These are phyloP conservation scores for Haliclona indistincta DNA, from an alignment of 37 sponge, comb jelly and placozoan genomes.

Conservation along the genomic window DNA sequence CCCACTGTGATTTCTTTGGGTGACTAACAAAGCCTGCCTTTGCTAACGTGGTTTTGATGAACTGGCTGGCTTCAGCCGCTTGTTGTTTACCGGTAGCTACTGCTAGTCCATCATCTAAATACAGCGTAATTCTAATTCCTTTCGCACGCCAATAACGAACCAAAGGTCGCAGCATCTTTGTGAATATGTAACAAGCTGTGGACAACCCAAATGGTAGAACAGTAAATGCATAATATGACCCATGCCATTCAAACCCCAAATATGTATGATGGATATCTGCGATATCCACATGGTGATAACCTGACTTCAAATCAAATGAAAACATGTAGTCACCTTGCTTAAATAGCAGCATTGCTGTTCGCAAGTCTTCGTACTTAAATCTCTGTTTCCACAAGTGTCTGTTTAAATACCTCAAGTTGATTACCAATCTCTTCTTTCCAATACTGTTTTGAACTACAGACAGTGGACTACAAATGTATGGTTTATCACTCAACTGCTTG, in stretches of 20 bases:
- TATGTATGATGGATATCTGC: no score
- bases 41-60: not conserved
- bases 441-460: not conserved
- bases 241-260: slow-evolving; percentile 28
- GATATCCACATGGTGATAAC: slow-evolving; percentile 36
- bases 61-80: not conserved
- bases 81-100: not conserved
- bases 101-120: slow-evolving; percentile 46
- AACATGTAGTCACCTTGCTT: slow-evolving; percentile 13
- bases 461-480: slow-evolving; percentile 29
- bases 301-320: slow-evolving; percentile 31
- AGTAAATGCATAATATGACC: not conserved
- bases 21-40: slow-evolving; percentile 1
- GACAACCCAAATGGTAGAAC: slow-evolving; percentile 20
- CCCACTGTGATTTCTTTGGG: not conserved
- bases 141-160: slow-evolving; percentile 17
- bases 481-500: not conserved
- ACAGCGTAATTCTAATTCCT: slow-evolving; percentile 26
- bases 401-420: slow-evolving; percentile 23
- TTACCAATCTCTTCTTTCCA: slow-evolving; percentile 15
- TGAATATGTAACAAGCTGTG: slow-evolving; percentile 31
- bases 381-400: slow-evolving; percentile 6
- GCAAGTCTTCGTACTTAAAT: slow-evolving; percentile 41
- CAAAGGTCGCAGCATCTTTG: slow-evolving; percentile 27
- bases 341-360: slow-evolving; percentile 13